A percentile compares a stretch with the other conserved stretches of the same genome.
phyloP scores from a whole-genome alignment of 2,888 invertebrate genomes.

The Nephrotoma appendiculata region DNA sequence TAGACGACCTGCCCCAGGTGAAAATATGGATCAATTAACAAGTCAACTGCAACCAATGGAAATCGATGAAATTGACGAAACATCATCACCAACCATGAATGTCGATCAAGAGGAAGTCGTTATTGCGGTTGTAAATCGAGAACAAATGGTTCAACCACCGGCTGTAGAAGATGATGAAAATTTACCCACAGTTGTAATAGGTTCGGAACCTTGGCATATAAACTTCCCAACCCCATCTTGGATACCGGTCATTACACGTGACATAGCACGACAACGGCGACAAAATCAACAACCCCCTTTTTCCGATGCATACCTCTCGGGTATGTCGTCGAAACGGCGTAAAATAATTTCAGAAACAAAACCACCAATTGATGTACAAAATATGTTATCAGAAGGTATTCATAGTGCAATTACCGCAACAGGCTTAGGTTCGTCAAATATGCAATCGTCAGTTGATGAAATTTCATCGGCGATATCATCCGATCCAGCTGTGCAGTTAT shows the following conservation, averaged over 20 bases:
- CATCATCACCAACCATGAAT: constrained; percentile 13
- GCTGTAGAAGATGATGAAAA: constrained; percentile 21
- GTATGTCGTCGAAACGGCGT: constrained; percentile 79
- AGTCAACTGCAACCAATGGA: constrained; percentile 32
- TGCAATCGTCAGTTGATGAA: constrained; percentile 12
- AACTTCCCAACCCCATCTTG: constrained; percentile 54
- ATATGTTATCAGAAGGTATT: constrained; percentile 26
- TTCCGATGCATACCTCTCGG: constrained; percentile 81
- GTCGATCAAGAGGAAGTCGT: constrained; percentile 1
- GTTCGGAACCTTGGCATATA: constrained; percentile 45
- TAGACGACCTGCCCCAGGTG: constrained; percentile 12
- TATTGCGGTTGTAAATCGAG: constrained; percentile 12
- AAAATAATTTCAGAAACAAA: constrained; percentile 44
- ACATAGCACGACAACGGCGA: constrained; percentile 55
- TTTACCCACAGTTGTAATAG: constrained; percentile 37
- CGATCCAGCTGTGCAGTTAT: constrained; percentile 25
- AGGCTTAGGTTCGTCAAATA: constrained; percentile 22
- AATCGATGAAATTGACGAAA: constrained; percentile 30
- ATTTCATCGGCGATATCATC: constrained; percentile 21
- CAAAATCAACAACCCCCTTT: constrained; percentile 44
- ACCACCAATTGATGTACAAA: constrained; percentile 23
- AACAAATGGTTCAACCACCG: constrained; percentile 2
- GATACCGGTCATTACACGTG: constrained; percentile 77
- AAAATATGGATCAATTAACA: constrained; percentile 2
- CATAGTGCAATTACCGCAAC: constrained; percentile 24